Conservation (phyloP, 2,113 vertebrate genomes). For the Lichenostomus cassidix region DNA sequence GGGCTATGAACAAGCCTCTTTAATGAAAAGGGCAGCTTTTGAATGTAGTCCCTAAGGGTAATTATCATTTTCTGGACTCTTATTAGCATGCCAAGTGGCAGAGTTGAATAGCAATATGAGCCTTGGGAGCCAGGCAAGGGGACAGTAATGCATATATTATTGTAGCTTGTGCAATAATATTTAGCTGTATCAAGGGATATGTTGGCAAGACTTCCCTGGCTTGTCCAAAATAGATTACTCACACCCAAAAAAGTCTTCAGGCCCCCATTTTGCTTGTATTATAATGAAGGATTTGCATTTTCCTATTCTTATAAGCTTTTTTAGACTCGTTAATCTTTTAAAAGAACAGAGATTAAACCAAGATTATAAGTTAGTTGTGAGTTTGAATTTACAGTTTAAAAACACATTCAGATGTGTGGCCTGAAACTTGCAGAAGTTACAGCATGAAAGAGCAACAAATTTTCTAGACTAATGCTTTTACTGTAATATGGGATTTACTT, state of each 20-base stretch:
- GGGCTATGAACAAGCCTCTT: background rate
- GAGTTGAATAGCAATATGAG: background rate
- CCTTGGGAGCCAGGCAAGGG: background rate
- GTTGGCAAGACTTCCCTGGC: background rate
- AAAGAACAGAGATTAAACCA: background rate
- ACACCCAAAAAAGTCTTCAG: background rate
- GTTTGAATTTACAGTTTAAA: background rate
- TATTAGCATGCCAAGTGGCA: slow-evolving; percentile 17
- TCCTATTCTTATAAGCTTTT: background rate
- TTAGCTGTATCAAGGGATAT: background rate
- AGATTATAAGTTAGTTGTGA: background rate
- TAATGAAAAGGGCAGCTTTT: background rate
- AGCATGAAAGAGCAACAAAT: background rate
- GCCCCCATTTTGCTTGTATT: background rate
- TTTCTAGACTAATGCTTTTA: background rate
- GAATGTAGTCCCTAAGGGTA: background rate
- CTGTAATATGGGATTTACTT: background rate
- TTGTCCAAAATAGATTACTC: background rate
- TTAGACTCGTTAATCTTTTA: background rate
- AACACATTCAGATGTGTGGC: background rate
- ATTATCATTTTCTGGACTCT: background rate
- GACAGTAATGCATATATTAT: background rate
- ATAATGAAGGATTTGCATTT: background rate
- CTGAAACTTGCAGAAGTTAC: background rate
- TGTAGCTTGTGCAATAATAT: background rate